phyloP scores from a whole-genome alignment of 2,888 invertebrate genomes.

The Nemapogon koenigi region DNA sequence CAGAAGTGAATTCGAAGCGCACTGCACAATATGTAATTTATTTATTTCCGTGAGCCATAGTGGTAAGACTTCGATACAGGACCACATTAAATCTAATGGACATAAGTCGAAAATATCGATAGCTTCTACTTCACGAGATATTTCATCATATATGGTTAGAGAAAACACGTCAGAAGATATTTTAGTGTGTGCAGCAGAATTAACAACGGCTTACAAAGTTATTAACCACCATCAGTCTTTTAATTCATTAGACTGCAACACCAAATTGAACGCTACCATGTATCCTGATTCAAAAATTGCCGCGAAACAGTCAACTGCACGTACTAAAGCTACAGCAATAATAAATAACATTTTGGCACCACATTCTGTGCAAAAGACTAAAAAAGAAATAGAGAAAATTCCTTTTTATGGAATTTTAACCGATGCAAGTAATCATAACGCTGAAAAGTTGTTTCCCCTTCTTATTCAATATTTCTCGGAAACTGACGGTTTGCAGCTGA shows the following conservation, averaged over 20 bases:
- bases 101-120: neutral
- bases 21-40: neutral
- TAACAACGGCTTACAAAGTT: constrained; percentile 9
- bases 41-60: neutral
- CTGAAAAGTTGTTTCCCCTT: constrained; percentile 12
- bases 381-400: constrained; percentile 11
- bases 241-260: constrained; percentile 13
- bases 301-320: constrained; percentile 9
- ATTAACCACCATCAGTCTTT: constrained; percentile 14
- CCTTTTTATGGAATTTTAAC: constrained; percentile 12
- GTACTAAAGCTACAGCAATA: constrained; percentile 14
- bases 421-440: constrained; percentile 11
- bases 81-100: neutral
- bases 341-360: constrained; percentile 13
- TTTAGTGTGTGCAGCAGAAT: constrained; percentile 3
- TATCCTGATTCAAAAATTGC: constrained; percentile 13
- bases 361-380: constrained; percentile 8
- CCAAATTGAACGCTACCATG: constrained; percentile 11
- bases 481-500: constrained; percentile 12
- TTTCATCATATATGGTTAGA: neutral
- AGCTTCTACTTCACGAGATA: neutral
- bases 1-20: neutral
- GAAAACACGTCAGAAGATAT: neutral
- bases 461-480: constrained; percentile 13
- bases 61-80: neutral